Evolutionary conservation across 2,113 vertebrate genomes (phyloP).

Genomic region (Apaloderma vittatum): DNA sequence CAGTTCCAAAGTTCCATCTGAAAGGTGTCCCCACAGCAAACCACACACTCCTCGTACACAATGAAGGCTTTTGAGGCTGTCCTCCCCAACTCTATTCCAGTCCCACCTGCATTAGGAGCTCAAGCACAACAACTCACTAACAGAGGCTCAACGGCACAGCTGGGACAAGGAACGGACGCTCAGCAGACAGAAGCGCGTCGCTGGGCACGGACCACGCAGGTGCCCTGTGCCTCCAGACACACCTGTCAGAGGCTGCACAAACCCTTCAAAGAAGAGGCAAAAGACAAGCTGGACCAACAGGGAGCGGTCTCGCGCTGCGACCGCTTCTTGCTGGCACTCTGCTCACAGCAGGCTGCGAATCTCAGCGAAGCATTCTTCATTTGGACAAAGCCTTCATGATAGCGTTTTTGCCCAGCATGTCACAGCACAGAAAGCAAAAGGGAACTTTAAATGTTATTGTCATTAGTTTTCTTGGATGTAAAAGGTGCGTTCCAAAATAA

Average conservation of each 20-base stretch:
- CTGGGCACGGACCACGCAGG: background rate
- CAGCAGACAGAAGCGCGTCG: accelerated
- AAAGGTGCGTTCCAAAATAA: background rate
- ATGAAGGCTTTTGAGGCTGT: background rate
- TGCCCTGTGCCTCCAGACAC: background rate
- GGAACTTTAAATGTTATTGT: background rate
- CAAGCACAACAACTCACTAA: background rate
- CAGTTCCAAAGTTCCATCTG: background rate
- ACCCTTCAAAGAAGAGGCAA: background rate
- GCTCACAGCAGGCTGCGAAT: background rate
- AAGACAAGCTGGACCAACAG: background rate
- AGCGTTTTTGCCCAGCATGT: background rate
- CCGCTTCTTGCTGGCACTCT: background rate
- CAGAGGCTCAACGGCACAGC: background rate
- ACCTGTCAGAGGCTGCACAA: background rate
- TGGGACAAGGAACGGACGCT: background rate
- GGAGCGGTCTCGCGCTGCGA: too few species aligned
- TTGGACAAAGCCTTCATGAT: background rate
- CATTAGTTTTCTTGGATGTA: background rate
- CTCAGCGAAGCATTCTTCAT: background rate
- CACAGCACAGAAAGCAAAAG: background rate
- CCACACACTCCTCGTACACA: background rate
- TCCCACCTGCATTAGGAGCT: background rate
- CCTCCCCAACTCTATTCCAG: accelerated
- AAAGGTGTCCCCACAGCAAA: background rate